Evolutionary conservation across 2,888 invertebrate genomes (phyloP), one percentile per base, ranked within the genome.

Genomic region (Xestia rhomboidea): DNA sequence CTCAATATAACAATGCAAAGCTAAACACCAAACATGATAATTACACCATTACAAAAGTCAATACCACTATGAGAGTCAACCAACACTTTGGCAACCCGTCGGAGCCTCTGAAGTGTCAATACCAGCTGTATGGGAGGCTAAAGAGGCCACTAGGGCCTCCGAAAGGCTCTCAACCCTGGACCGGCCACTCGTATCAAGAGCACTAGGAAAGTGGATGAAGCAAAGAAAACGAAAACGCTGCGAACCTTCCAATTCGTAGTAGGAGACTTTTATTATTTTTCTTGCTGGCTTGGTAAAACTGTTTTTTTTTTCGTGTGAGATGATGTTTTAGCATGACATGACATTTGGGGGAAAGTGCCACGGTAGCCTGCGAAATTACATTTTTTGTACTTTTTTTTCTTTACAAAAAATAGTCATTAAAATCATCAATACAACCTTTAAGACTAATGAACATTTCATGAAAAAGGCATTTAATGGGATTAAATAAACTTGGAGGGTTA

Each of bases 181-280:
- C 76, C 34, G 76, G 49, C 54, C 71, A 73, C 83, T 83, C 72
- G 62, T 41, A 7, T 54, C n/a, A 51, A 83, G 83, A 63, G 77
- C 69, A 85, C 83, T 82, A 85, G 38, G 62, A 66, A 85, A 83
- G 46, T 69, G 67, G 66, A 82, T 85, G 67, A 30, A 73, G 72
- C 38, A 73, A 72, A 73, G 72, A 77, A 83, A 67, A 51, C 41
- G 51, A 68, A 73, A 79, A 67, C 34, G 54, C 30, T 15, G 13
- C 8, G 49, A 46, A 38, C 24, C 63, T 68, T 71, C 34, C 34
- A 72, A 84, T 72, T 69, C 34, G 46, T 68, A 8, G 18, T n/a
- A 18, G 11, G 10, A 27, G 6, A 21, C 8, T n/a, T 84, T 69
- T 68, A 38, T 41, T 63, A 49, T 44, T 63, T 41, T 44, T 54